These are phyloP conservation scores for Muscicapa striata DNA, from an alignment of 2,797 vertebrate species.

Conservation along the genomic window DNA sequence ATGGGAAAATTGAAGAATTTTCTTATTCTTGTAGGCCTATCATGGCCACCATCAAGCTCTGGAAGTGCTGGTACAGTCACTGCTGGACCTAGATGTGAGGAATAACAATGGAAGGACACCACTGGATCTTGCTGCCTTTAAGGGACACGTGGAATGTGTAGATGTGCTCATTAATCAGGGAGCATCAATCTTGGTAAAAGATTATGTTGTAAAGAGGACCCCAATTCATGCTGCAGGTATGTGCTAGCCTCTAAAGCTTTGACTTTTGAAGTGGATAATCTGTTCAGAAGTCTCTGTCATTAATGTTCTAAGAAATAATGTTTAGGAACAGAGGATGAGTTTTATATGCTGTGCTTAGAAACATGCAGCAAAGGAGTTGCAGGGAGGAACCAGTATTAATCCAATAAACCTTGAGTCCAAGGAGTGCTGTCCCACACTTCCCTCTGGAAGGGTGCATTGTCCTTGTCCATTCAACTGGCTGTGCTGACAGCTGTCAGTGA, in stretches of 20 bases:
- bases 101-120: constrained; percentile 93
- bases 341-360: not conserved
- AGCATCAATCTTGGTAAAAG: constrained; percentile 95
- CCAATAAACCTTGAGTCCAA: fast-evolving
- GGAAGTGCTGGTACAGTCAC: constrained; percentile 94
- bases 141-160: constrained; percentile 97
- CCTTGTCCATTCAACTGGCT: not conserved
- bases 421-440: not conserved
- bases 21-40: constrained; percentile 85
- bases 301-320: not conserved
- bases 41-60: constrained; percentile 96
- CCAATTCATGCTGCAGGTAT: constrained; percentile 96
- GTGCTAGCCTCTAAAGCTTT: not conserved
- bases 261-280: not conserved
- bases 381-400: not conserved
- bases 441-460: not conserved
- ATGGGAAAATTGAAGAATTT: not conserved
- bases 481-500: not conserved
- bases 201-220: constrained; percentile 93
- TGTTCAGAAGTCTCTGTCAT: not conserved
- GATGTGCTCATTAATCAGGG: constrained; percentile 98
- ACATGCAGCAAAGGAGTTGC: not conserved
- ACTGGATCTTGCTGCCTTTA: constrained; percentile 93
- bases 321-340: not conserved
- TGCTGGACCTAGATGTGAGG: constrained; percentile 95